Conservation (phyloP, 2,888 invertebrate genomes). For the Adineta ricciae region DNA sequence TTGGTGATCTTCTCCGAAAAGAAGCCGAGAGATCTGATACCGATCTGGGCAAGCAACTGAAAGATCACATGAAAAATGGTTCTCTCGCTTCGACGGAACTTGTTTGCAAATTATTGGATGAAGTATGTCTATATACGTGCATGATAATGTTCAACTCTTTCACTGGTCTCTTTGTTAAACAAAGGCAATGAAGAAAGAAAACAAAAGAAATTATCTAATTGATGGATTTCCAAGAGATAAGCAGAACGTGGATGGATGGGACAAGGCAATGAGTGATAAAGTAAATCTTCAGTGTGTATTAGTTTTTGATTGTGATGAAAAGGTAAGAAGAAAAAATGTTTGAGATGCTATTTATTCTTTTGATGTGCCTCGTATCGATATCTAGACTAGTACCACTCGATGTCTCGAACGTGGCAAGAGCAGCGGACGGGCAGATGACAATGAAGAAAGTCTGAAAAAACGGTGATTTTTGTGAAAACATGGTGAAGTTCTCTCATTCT, state of each 20-base stretch:
- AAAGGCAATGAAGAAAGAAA: constrained; percentile 45
- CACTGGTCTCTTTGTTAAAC: background rate
- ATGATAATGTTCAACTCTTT: background rate
- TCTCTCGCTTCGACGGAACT: constrained; percentile 95
- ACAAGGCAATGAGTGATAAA: constrained; percentile 67
- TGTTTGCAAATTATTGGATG: constrained; percentile 67
- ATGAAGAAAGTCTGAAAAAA: constrained; percentile 72
- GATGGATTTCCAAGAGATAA: constrained; percentile 96
- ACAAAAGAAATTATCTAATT: constrained; percentile 63
- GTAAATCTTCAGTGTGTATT: constrained; percentile 75
- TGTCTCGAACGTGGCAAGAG: constrained; percentile 75
- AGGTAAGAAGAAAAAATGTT: constrained; percentile 49
- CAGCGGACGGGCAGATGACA: constrained; percentile 86
- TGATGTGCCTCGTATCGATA: no score
- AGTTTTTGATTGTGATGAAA: constrained; percentile 76
- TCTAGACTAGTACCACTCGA: constrained; percentile 61
- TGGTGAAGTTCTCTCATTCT: constrained; percentile 40
- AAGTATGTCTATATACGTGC: constrained; percentile 33
- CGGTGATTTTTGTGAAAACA: constrained; percentile 48
- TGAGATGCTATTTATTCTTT: background rate
- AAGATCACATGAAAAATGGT: constrained; percentile 78
- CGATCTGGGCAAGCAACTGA: constrained; percentile 73
- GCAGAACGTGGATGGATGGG: constrained; percentile 91
- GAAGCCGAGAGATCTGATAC: constrained; percentile 65
- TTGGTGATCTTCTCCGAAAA: constrained; percentile 77